These are phyloP conservation scores for Arbacia lixula DNA, from an alignment of 53 echinoderm and acorn worm genomes.

Conservation along the genomic window DNA sequence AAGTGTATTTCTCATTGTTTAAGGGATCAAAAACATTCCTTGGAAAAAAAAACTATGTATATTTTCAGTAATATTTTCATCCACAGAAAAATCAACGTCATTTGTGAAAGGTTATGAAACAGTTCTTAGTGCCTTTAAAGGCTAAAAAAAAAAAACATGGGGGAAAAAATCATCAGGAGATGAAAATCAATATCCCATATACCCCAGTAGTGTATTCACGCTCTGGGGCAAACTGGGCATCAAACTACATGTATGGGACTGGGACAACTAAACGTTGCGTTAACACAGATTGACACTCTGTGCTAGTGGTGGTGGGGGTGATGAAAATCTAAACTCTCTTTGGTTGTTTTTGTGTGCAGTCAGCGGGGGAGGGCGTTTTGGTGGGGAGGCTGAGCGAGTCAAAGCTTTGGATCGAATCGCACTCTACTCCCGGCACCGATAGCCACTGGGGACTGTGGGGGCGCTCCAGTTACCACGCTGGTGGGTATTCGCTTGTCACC, in stretches of 20 bases:
- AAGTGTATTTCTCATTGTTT: no score
- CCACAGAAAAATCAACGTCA: conserved; percentile 6
- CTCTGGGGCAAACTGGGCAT: conserved; percentile 17
- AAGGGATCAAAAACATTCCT: neutral
- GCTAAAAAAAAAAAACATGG: neutral
- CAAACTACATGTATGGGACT: neutral
- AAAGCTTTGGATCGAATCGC: no score
- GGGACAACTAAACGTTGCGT: neutral
- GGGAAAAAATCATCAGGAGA: neutral
- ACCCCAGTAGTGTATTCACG: conserved; percentile 26
- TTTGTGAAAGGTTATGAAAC: no score
- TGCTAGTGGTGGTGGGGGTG: neutral
- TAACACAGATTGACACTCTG: no score
- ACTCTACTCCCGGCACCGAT: neutral
- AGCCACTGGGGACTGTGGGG: conserved; percentile 5
- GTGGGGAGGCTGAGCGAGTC: neutral
- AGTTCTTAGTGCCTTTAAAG: no score
- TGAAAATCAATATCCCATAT: conserved; percentile 31
- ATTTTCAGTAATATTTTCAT: no score
- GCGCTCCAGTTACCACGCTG: conserved; percentile 24
- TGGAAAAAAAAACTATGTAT: neutral
- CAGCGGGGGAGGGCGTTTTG: conserved; percentile 42
- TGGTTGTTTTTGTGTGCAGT: no score
- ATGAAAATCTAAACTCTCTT: no score
- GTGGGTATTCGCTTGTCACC: conserved; percentile 32